Base-by-base conservation (phyloP, 2,113 vertebrate genomes). In the Candoia aspera region DNA sequence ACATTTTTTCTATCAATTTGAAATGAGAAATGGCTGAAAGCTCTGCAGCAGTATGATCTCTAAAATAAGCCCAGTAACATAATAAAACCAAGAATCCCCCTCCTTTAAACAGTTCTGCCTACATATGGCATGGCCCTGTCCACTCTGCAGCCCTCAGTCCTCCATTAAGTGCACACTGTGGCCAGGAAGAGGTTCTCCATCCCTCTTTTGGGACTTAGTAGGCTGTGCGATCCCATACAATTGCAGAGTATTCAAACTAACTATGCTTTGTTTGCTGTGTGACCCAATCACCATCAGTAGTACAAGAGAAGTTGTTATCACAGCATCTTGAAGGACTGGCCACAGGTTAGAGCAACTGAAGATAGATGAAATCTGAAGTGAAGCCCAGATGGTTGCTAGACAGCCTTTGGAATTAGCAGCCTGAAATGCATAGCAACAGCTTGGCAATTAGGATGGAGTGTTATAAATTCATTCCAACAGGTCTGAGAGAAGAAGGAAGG, bases 391-490 rank as follows among this genome's bases (percentile, higher is more conserved):
- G 57, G 37, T 29, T 90, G 42, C 21, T 59, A 58, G 57, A 42
- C 37, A 90, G 2, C 15, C 79, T 49, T 84, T 59, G 46, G 55
- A 60, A 59, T 90, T 49, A 85, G 37, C 26, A 84, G 2, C 54
- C 29, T 60, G 57, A 84, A 60, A 90, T 84, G 37, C 26, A 21
- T 42, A 49, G 24, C 24, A 90, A 29, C 17, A 29, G 37, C 9
- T n/a, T 84, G 24, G 54, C 73, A 84, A 17, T 60, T n/a, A 46
- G 33, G 15, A 57, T 17, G 1, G 9, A 26, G 10, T 26, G 33
- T 11, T 49, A 19, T 60, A 49, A 59, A 88, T 88, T 85, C 37
- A n/a, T 85, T 59, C 90, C 26, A 90, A 58, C 59, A 84, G 90
- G 9, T 59, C 8, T 59, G 23, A 59, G 89, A 15, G 29, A 49